Base-by-base conservation (phyloP, 2,113 vertebrate species). In the Panurus biarmicus region DNA sequence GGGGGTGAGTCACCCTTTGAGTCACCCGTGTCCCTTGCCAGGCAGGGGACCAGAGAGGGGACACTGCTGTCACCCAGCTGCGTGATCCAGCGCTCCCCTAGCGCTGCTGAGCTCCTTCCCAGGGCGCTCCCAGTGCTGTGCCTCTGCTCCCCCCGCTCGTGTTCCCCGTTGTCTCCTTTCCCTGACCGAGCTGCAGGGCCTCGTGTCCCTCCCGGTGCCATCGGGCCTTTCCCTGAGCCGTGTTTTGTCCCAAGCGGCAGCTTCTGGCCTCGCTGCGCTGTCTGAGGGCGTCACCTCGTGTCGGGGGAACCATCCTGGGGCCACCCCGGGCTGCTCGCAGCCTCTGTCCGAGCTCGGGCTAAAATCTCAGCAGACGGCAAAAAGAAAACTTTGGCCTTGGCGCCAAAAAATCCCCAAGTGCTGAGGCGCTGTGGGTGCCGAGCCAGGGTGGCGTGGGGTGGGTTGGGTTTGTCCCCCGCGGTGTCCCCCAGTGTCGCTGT, bases 391-490 rank as follows among this genome's bases (percentile, higher is more conserved):
- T 9, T 0, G 51, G 10, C 26, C 28, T 7, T 19, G 10, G 20
- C 44, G 18, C 44, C 10, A 12, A 0, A 1, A 33, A 4, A 3
- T 2, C 12, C 19, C 8, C 0, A 0, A 2, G 3, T 3, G 70
- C n/a, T 6, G 38, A 2, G 9, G 24, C 17, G 8, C 28, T 0
- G 21, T 0, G 4, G 21, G 35, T 0, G 51, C 51, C 0, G 76
- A 12, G 44, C 1, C 44, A 0, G 1, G 42, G 13, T 2, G 73
- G 51, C n/a, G n/a, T n/a, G n/a, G n/a, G 16, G 1, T 1, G 56
- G 14, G 47, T 0, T 2, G 73, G 14, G 1, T n/a, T 22, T 33
- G 62, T 14, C 47, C 22, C 45, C 25, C 3, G 5, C 11, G 8
- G 2, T 26, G 62, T 47, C 42, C 50, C 72, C 50, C 14, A 1